Percentiles rank a stretch among this genome's conserved stretches.
Evolutionary conservation across 2,888 invertebrate species (phyloP).

Genomic region (Drosophila trichaetosa): DNA sequence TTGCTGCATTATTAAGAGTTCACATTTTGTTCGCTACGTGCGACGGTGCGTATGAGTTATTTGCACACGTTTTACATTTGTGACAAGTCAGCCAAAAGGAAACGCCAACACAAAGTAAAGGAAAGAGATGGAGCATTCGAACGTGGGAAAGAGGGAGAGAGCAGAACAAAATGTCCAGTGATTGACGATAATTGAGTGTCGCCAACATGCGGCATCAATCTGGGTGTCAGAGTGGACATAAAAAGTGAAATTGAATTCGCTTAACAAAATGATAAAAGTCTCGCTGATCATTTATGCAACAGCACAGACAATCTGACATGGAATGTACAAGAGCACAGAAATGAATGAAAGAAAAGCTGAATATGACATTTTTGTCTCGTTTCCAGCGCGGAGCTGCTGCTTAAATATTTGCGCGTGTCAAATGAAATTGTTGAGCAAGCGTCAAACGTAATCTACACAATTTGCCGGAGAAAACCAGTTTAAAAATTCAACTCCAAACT

Average conservation of each 20-base stretch:
- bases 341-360: not conserved
- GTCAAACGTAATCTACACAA: constrained; percentile 72
- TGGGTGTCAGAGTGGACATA: constrained; percentile 74
- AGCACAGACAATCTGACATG: constrained; percentile 3
- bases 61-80: constrained; percentile 48
- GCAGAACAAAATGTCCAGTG: constrained; percentile 45
- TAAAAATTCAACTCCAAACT: constrained; percentile 47
- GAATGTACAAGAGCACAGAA: not conserved
- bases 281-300: constrained; percentile 70
- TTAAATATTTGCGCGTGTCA: constrained; percentile 73
- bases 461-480: constrained; percentile 51
- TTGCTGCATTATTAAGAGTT: constrained; percentile 47
- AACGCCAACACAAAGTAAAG: not conserved
- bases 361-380: not conserved
- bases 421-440: constrained; percentile 69
- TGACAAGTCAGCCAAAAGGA: constrained; percentile 40
- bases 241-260: constrained; percentile 74
- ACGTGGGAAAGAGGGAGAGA: not conserved
- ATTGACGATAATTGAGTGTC: constrained; percentile 81
- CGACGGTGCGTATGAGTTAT: constrained; percentile 70
- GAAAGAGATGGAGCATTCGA: not conserved
- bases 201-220: constrained; percentile 74
- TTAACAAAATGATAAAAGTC: constrained; percentile 75
- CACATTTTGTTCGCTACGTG: constrained; percentile 21
- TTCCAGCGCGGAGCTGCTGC: constrained; percentile 17